Base-by-base conservation (phyloP, 2,797 vertebrate species). In the Falco rusticolus region DNA sequence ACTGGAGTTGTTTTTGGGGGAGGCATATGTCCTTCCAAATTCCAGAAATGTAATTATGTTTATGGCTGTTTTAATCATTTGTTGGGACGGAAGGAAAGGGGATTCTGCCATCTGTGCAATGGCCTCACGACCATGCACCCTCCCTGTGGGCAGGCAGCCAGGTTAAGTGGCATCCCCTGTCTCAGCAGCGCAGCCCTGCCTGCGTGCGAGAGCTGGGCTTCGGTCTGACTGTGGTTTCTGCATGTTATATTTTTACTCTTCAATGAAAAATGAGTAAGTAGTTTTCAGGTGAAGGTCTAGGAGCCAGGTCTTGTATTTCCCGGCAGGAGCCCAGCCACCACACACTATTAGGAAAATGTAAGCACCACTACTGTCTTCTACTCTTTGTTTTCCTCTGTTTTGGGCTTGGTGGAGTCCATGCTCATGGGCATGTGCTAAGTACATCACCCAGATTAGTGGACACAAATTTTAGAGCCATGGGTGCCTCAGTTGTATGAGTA, bases 121-220 rank as follows among this genome's bases (percentile, higher is more conserved):
- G 29, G 33, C 48, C 28, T 43, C 5, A 2, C 11, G 48, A 6
- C 63, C n/a, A 11, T 34, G 17, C 5, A 1, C 31, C 18, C 19
- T 57, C 13, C 28, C 28, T 1, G 2, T 0, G 2, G 43, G 54
- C 54, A 10, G 39, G 47, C 39, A 17, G 47, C 22, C 0, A 1
- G 6, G 51, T 18, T 20, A 6, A 11, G 20, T 7, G 11, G 24
- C 16, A 26, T 33, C 56, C 43, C 16, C 16, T 29, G 20, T 10
- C 33, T n/a, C 2, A 6, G 24, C 37, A 39, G 41, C 3, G 3
- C 43, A 33, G 66, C 51, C 59, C 33, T 33, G 51, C 28, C 53
- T 25, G 24, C 70, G 41, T 1, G 20, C 0, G 2, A 41, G 37
- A 39, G 47, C 20, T 20, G 43, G 43, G 64, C 53, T 75, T 54